Percentiles rank a stretch among this genome's conserved stretches.
These are phyloP conservation scores for Portunus trituberculatus DNA, from an alignment of 1,140 invertebrate species.

Conservation along the genomic window DNA sequence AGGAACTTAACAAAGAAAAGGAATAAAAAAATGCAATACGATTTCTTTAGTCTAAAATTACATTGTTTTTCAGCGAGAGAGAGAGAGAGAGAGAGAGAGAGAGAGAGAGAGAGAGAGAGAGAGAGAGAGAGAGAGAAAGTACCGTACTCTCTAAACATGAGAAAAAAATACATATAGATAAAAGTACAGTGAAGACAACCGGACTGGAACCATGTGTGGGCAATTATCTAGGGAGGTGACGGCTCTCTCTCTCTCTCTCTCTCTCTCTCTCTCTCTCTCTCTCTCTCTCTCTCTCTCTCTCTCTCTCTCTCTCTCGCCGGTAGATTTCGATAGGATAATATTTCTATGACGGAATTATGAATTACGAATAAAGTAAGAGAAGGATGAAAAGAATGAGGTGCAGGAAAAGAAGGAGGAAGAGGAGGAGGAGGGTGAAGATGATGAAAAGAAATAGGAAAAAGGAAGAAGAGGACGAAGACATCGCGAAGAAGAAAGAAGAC, in stretches of 20 bases:
- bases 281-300: too few species aligned
- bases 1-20: too few species aligned
- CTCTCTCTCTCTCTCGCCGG: too few species aligned
- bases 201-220: neutral
- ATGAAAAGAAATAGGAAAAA: neutral
- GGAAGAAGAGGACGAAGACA: neutral
- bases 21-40: too few species aligned
- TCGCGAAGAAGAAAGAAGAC: too few species aligned
- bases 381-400: neutral
- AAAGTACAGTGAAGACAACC: too few species aligned
- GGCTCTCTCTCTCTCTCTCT: neutral
- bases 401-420: neutral
- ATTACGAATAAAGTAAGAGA: too few species aligned
- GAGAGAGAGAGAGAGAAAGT: neutral
- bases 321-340: too few species aligned
- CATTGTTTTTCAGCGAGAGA: neutral
- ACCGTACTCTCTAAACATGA: neutral
- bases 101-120: conserved; percentile 18
- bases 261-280: conserved; percentile 7
- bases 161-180: neutral
- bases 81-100: conserved; percentile 10
- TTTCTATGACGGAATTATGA: too few species aligned
- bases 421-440: neutral
- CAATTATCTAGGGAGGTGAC: neutral
- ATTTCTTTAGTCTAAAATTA: too few species aligned